Percentiles rank a stretch among this genome's conserved stretches.
These are phyloP conservation scores for Acrocephalus arundinaceus DNA, from an alignment of 2,113 vertebrate species.

Conservation along the genomic window DNA sequence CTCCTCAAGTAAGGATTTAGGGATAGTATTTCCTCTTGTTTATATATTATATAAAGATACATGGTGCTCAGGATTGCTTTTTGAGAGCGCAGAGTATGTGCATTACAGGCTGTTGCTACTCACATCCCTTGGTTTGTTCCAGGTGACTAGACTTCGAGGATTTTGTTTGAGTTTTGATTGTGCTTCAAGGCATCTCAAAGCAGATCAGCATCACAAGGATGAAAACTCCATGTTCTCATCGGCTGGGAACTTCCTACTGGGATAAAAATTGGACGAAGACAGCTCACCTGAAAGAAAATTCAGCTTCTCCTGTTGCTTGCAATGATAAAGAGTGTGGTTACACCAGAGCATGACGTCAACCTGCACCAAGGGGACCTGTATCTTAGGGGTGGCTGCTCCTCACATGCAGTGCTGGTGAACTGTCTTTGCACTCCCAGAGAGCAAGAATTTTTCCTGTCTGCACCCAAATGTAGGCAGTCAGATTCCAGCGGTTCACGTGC, in stretches of 20 bases:
- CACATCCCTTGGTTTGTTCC: neutral
- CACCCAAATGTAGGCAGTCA: neutral
- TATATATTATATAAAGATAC: neutral
- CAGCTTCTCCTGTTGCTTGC: neutral
- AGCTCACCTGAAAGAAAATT: neutral
- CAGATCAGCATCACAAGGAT: neutral
- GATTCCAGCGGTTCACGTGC: neutral
- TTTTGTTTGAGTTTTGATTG: neutral
- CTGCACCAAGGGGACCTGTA: neutral
- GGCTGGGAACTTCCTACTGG: neutral
- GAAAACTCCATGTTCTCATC: neutral
- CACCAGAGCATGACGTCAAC: neutral
- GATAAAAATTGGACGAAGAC: neutral
- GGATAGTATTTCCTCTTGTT: neutral
- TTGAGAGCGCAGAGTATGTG: neutral
- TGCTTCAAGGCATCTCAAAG: neutral
- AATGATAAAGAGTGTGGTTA: neutral
- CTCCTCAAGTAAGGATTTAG: neutral
- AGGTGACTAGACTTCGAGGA: neutral
- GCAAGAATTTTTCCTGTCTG: neutral
- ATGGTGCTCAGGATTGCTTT: neutral
- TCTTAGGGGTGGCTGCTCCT: neutral
- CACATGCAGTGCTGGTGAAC: fast-evolving
- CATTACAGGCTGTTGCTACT: neutral
- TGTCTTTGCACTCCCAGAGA: neutral